These are phyloP conservation scores for Steromphala cineraria DNA, from an alignment of 2,888 invertebrate species.

Conservation along the genomic window DNA sequence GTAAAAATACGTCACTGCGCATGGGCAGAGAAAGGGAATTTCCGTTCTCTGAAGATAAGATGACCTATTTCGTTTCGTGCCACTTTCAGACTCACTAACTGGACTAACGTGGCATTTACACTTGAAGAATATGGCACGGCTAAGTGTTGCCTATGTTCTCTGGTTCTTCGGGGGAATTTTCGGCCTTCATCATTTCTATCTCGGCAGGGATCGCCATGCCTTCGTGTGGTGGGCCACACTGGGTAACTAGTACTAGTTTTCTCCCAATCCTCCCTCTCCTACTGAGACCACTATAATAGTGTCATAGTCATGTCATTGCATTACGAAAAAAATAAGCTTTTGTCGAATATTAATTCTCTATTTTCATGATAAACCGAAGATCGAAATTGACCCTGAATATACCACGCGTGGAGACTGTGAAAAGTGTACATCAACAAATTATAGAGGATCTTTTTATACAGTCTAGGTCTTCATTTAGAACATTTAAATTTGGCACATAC, in stretches of 20 bases:
- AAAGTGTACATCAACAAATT: too few relatives aligned
- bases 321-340: too few relatives aligned
- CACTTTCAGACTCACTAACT: neutral
- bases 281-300: too few relatives aligned
- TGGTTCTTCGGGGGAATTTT: constrained; percentile 93
- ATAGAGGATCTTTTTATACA: too few relatives aligned
- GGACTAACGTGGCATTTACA: neutral
- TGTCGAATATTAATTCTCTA: too few relatives aligned
- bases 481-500: too few relatives aligned
- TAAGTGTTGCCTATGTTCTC: constrained; percentile 84
- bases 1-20: constrained; percentile 21
- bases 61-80: neutral
- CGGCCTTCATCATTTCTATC: constrained; percentile 93
- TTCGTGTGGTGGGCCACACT: constrained; percentile 92
- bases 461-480: too few relatives aligned
- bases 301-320: too few relatives aligned
- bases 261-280: too few relatives aligned
- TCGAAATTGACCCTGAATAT: too few relatives aligned
- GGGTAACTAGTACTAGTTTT: constrained; percentile 69
- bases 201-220: constrained; percentile 91
- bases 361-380: too few relatives aligned
- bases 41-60: constrained; percentile 18
- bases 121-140: constrained; percentile 69
- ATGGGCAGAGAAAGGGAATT: constrained; percentile 28
- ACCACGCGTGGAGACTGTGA: too few relatives aligned